These are phyloP conservation scores for Poecile atricapillus DNA, from an alignment of 2,113 vertebrate species.

Conservation along the genomic window DNA sequence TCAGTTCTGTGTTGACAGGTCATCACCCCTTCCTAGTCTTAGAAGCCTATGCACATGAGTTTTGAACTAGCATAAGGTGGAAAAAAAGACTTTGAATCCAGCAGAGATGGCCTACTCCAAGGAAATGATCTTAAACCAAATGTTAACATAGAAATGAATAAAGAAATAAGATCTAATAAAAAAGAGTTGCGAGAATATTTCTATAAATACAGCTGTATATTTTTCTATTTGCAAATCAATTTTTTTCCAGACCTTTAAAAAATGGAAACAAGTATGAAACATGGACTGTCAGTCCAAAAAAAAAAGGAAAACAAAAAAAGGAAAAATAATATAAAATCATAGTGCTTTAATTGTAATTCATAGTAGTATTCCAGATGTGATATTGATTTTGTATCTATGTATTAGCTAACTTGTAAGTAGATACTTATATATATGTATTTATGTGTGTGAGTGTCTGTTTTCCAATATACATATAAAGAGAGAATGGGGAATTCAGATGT, in stretches of 20 bases:
- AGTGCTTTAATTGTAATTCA: background rate
- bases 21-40: background rate
- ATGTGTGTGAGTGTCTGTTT: background rate
- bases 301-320: background rate
- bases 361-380: background rate
- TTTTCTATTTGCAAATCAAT: background rate
- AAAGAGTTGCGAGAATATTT: background rate
- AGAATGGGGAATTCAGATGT: constrained; percentile 15
- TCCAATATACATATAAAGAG: background rate
- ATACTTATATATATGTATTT: background rate
- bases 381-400: background rate
- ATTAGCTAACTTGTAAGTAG: background rate
- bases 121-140: background rate
- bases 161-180: background rate
- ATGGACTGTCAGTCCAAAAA: background rate
- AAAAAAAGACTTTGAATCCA: background rate
- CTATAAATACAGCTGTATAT: background rate
- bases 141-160: background rate
- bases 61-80: background rate
- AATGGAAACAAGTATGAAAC: background rate
- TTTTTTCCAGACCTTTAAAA: background rate
- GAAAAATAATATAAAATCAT: background rate
- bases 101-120: background rate
- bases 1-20: background rate
- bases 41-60: background rate